Base-by-base conservation (phyloP, 2,113 vertebrate genomes). In the Sylvietta virens region DNA sequence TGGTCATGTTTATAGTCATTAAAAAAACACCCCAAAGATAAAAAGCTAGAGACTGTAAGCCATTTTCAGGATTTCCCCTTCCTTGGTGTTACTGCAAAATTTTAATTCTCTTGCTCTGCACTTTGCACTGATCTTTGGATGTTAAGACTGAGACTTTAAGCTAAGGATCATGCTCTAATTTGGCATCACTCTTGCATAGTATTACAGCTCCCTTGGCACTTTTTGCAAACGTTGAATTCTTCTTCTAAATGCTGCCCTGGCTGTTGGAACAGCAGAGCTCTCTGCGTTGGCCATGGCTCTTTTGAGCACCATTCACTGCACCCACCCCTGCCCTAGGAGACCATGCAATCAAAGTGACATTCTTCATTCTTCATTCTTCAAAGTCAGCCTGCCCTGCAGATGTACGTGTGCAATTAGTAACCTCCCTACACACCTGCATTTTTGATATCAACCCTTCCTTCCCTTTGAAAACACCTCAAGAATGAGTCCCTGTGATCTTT, bases 331-430 rank as follows among this genome's bases (percentile, higher is more conserved):
- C 67, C 69, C 57, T 81, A 66, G 48, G 65, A 91, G 89, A 73
- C 76, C 1, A 1, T 28, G 44, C 69, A 83, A 78, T 81, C 83
- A 81, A 92, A 94, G 69, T 53, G 69, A 45, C 73, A 24, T 64
- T 86, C 86, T 87, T 81, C 77, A 91, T n/a, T n/a, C n/a, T n/a
- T n/a, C 73, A 24, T 64, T 86, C 86, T 87, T 81, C 77, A 91
- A 86, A 94, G 86, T 51, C 56, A 69, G 48, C 26, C 16, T 71
- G 37, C 28, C 61, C 57, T 86, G 47, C 28, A 89, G 69, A 51
- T 74, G 56, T 40, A 23, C 3, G 1, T 22, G 8, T 62, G 69
- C 69, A 81, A 66, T 89, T 92, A 84, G 69, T 72, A 84, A 81
- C 33, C 48, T 92, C 60, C 44, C 31, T 44, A 60, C 4, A 14